Conservation (phyloP, 30 jellyfish, hydroid and myxozoan genomes). For the Morbakka virulenta region DNA sequence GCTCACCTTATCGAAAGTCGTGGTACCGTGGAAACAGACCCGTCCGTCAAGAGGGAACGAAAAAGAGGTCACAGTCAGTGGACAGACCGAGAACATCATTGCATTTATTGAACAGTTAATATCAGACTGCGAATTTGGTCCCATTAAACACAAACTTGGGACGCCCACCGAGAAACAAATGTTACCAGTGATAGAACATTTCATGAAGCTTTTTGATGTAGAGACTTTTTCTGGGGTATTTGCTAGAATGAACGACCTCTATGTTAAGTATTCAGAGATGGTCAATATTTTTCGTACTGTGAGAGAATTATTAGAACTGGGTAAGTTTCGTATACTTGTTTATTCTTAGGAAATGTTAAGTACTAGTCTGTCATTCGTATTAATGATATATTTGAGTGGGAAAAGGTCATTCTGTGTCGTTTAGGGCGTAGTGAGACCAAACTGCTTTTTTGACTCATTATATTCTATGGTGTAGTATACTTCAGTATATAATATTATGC, state of each 20-base stretch:
- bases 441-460: too few relatives aligned
- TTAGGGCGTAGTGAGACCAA: too few relatives aligned
- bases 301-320: slow-evolving; percentile 61
- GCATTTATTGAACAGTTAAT: not conserved
- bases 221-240: slow-evolving; percentile 54
- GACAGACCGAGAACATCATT: not conserved
- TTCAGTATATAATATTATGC: too few relatives aligned
- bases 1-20: not conserved
- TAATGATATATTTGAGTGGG: too few relatives aligned
- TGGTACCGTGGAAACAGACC: not conserved
- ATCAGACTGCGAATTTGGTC: slow-evolving; percentile 59
- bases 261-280: slow-evolving; percentile 60
- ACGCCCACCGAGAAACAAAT: slow-evolving; percentile 39
- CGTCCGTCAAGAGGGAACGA: not conserved
- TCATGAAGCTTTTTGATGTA: slow-evolving; percentile 81
- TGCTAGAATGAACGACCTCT: slow-evolving; percentile 79
- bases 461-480: too few relatives aligned
- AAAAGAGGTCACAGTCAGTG: not conserved
- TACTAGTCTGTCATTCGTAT: too few relatives aligned
- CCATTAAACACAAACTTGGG: slow-evolving; percentile 61
- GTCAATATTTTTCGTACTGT: slow-evolving; percentile 59
- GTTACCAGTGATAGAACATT: slow-evolving; percentile 63
- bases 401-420: too few relatives aligned
- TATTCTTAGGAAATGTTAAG: too few relatives aligned
- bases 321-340: slow-evolving; percentile 22